A percentile compares a stretch with the other conserved stretches of the same genome.
Conservation (phyloP, 2,113 vertebrate species). For the Crocuta crocuta region DNA sequence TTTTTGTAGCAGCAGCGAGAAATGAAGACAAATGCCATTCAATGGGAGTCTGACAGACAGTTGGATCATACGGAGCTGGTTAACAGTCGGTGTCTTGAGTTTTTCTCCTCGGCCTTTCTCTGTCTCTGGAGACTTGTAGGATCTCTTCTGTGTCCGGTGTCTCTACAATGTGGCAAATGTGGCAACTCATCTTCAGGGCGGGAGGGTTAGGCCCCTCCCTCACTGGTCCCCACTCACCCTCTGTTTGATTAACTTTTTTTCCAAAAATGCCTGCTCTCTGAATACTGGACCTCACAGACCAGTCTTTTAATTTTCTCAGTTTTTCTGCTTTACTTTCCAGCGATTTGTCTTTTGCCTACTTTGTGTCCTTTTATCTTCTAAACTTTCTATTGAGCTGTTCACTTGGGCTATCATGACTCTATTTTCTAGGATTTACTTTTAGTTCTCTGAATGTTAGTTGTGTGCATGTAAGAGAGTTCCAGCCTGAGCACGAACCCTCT, state of each 20-base stretch:
- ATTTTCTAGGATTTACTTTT: not conserved
- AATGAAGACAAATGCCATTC: not conserved
- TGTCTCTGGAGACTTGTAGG: no score
- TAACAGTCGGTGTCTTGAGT: not conserved
- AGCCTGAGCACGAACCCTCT: no score
- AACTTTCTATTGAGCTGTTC: not conserved
- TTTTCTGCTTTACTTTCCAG: not conserved
- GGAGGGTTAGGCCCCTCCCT: no score
- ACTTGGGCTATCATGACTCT: not conserved
- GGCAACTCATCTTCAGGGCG: not conserved
- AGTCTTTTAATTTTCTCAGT: not conserved
- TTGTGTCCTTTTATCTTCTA: not conserved
- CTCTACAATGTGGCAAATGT: fast-evolving
- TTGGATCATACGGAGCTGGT: no score
- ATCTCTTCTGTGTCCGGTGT: not conserved
- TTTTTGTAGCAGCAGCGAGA: not conserved
- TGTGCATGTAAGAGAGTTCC: not conserved
- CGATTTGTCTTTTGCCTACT: not conserved
- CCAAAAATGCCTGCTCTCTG: not conserved
- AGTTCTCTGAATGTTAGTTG: not conserved
- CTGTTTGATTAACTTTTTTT: not conserved
- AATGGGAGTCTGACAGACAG: not conserved
- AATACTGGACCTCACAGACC: not conserved
- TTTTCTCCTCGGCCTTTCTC: not conserved
- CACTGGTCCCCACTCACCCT: not conserved